Evolutionary conservation across 1,140 invertebrate species (phyloP), one percentile per base, ranked within the genome.

Genomic region (Drosophila willistoni): DNA sequence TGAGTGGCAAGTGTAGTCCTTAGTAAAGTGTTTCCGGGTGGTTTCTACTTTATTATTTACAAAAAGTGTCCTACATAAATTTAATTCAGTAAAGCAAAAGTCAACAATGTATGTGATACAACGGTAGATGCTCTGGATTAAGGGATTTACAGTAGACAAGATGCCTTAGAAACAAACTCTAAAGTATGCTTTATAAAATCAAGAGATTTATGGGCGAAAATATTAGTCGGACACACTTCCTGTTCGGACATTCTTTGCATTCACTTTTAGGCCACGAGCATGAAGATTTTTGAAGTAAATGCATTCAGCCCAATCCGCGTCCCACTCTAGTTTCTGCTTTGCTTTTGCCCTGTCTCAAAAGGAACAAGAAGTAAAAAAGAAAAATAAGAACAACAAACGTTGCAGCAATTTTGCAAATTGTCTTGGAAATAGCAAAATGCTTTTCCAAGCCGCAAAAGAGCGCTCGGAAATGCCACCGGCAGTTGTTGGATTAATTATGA

Each of bases 401-500:
- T 63, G 67, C 70, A 65, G 83, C 83, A 87, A 87, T 87, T 87
- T 87, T 44, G 79, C 77, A 87, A 87, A 86, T 86, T 86, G 83
- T 87, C 83, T 87, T 87, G 76, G 81, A 86, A 87, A 74, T 77
- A 70, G 57, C 55, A 69, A 76, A 82, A 77, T 71, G 79, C 71
- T 82, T 78, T 75, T 47, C 65, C 74, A 81, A 36, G 29, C 36
- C 39, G 56, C 63, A 55, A 64, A 63, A 83, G 74, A 77, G 65
- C 68, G 73, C 79, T 87, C 79, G 83, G 83, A 86, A 83, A 83
- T 73, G 83, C 84, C 73, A 57, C 34, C 77, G 73, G 84, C 83
- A 89, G 80, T 87, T 79, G 84, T 89, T 83, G 83, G 84, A 87
- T 87, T 87, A 87, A 87, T 87, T 87, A 87, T 87, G 83, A 87